Base-by-base conservation (phyloP, 1,140 invertebrate species). In the Anagrus nilaparvatae region DNA sequence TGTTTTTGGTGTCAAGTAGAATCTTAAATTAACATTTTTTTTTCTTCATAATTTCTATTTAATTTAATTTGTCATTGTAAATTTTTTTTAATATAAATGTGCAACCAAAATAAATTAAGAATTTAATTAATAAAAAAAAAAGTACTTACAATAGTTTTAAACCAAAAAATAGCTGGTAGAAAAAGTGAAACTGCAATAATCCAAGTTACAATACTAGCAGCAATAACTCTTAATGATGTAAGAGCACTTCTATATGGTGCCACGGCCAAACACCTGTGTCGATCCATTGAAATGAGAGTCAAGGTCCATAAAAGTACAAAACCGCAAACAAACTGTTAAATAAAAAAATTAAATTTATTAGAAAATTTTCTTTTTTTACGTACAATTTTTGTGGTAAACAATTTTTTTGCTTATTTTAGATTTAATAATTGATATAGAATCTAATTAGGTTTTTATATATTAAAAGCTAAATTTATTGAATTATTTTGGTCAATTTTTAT, bases 241-340 rank as follows among this genome's bases (percentile, higher is more conserved):
- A 76, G 58, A 24, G 65, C 65, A 14, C 72, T 74, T 39, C 72
- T 65, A 48, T 75, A 75, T 10, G 74, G 73, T 17, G 73, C 69
- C 17, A 74, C 63, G 3, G 70, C 72, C 32, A 77, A 65, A 51
- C 75, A 77, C 20, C 69, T 60, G 45, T 76, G 65, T 23, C 75
- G 59, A 52, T 76, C 75, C 55, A 75, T 72, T 31, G 72, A 74
- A 55, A 77, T 76, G 14, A 75, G 54, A 4, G 73, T 74, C 23
- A 77, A 51, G 3, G 74, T 76, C 75, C 75, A 77, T 7, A 77
- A 61, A 4, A 77, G 59, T 8, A 76, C 72, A 34, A 76, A 73
- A 8, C 74, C 74, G 44, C 74, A 75, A 0, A 76, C 74, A 39
- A 76, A 73, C 75, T 77, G 65, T 9, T 32, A 17, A 7, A 12